Evolutionary conservation across 2,888 invertebrate genomes (phyloP), one percentile per base, ranked within the genome.

Genomic region (Eupsilia transversa): DNA sequence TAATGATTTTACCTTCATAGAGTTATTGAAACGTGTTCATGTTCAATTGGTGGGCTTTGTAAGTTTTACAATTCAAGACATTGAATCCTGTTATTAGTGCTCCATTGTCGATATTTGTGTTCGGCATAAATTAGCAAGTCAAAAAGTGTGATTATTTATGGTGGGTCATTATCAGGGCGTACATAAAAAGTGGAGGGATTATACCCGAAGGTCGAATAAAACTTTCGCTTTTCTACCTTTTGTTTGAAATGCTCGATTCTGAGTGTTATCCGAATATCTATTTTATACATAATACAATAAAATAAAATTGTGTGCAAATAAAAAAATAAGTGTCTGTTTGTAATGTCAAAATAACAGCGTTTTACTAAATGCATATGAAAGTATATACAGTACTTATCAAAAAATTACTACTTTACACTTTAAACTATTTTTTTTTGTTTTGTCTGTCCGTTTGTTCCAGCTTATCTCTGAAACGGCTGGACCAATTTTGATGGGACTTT

Each of bases 101-200:
- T 63, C 66, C 71, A 75, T 79, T 83, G 83, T 70, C 52, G 63
- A 76, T 76, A 80, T 83, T 79, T 83, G 59, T 80, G 77, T 83
- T 76, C 72, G 12, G 66, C 67, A 78, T 84, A 78, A 83, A 81
- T 81, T 84, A 81, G 71, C 78, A 78, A 78, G 78, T 84, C 74
- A 74, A 74, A 80, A 83, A 80, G 80, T 76, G 54, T 80, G 83
- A 83, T 82, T 83, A 83, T 80, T 79, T 73, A 83, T 83, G 66
- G 72, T 67, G 59, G 67, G 52, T 52, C 66, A 70, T 83, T 80
- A 80, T 76, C 59, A 57, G 77, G 76, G 83, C 83, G 76, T 80
- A 56, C 77, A 76, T 80, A 83, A 80, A 82, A 79, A 72, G 60
- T 76, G 27, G 52, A 80, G 68, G 43, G 60, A 72, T 79, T 79